These are phyloP conservation scores for Taeniopygia guttata DNA, from an alignment of 2,797 vertebrate species.

Conservation along the genomic window DNA sequence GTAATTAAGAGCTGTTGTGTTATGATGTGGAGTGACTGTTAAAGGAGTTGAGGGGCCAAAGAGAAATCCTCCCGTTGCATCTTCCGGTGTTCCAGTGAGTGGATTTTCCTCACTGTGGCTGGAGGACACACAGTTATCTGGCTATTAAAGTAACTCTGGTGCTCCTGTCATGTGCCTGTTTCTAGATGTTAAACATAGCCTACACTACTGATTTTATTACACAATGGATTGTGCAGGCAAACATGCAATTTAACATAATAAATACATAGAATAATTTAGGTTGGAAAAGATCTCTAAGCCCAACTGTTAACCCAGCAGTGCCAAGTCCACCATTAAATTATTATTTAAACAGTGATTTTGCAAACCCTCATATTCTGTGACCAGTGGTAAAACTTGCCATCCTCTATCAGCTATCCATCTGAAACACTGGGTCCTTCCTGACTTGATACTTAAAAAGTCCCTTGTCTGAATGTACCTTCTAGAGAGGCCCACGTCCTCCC, in stretches of 20 bases:
- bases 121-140: background rate
- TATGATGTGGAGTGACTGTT: background rate
- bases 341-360: background rate
- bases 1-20: background rate
- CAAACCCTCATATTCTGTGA: background rate
- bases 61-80: accelerated
- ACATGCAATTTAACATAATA: background rate
- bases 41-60: background rate
- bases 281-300: background rate
- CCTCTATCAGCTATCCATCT: background rate
- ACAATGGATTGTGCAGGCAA: background rate
- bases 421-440: background rate
- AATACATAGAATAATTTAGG: background rate
- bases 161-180: background rate
- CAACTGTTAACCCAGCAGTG: background rate
- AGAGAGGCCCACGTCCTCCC: background rate
- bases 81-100: background rate
- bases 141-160: background rate
- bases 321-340: background rate
- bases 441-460: background rate
- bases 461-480: background rate
- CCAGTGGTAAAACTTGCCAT: background rate
- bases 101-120: background rate
- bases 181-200: background rate
- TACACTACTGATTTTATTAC: background rate